A percentile compares a stretch with the other conserved stretches of the same genome.
Conservation (phyloP, 1,140 invertebrate genomes). For the Dinoponera quadriceps region DNA sequence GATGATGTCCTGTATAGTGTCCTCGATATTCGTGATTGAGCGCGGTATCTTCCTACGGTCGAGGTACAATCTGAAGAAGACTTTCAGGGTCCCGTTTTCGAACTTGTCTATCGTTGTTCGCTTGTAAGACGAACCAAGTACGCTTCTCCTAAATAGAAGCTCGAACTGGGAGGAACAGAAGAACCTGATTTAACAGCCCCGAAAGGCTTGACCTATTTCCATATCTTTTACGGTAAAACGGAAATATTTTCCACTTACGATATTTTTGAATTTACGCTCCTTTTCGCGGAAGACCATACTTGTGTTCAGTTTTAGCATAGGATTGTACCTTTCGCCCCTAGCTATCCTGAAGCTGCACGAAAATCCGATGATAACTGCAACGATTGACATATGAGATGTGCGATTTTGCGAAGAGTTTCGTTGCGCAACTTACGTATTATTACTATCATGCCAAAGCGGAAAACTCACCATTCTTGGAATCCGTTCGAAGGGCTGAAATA, state of each 20-base stretch:
- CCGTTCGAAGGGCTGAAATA: constrained; percentile 84
- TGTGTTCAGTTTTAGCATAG: constrained; percentile 86
- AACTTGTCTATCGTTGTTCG: constrained; percentile 89
- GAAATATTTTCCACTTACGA: constrained; percentile 83
- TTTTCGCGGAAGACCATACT: constrained; percentile 87
- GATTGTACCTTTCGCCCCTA: constrained; percentile 89
- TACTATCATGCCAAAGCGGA: neutral
- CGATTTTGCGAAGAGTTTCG: neutral
- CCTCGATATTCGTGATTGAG: constrained; percentile 88
- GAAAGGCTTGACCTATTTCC: constrained; percentile 27
- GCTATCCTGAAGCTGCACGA: constrained; percentile 89
- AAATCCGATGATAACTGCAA: constrained; percentile 89
- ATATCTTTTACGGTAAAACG: neutral
- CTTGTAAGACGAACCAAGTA: constrained; percentile 88
- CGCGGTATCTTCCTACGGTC: constrained; percentile 91
- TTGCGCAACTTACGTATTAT: constrained; percentile 7
- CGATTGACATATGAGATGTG: constrained; percentile 67
- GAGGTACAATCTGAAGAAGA: constrained; percentile 91
- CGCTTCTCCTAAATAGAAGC: constrained; percentile 83
- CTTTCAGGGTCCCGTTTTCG: constrained; percentile 89
- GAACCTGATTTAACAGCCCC: constrained; percentile 42
- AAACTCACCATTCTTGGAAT: constrained; percentile 83
- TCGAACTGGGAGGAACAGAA: constrained; percentile 81
- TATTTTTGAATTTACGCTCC: constrained; percentile 87
- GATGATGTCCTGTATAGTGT: constrained; percentile 89